These are phyloP conservation scores for Sinelater perroti DNA, from an alignment of 2,888 invertebrate genomes.

Conservation along the genomic window DNA sequence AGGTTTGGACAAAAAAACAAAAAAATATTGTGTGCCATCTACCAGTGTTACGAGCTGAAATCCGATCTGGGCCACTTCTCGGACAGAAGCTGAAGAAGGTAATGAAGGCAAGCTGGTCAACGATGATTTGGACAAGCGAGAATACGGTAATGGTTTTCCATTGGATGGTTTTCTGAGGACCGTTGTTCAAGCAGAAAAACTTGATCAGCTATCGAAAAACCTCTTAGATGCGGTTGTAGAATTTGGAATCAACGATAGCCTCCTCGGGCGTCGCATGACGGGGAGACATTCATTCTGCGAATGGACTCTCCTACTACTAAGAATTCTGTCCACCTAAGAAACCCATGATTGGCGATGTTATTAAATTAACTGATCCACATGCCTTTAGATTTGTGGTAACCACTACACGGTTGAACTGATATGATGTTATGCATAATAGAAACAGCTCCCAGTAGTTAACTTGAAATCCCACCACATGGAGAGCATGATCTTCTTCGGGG, in stretches of 20 bases:
- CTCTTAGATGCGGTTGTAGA: slow-evolving; percentile 92
- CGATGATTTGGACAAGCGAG: slow-evolving; percentile 86
- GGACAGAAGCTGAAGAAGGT: slow-evolving; percentile 84
- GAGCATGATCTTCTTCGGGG: too few relatives aligned
- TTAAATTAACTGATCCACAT: too few relatives aligned
- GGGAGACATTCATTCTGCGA: slow-evolving; percentile 86
- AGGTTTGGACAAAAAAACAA: slow-evolving; percentile 96
- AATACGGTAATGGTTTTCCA: slow-evolving; percentile 93
- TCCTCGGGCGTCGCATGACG: slow-evolving; percentile 89
- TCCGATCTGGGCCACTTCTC: slow-evolving; percentile 86
- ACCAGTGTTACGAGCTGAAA: slow-evolving; percentile 96
- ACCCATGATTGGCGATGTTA: slow-evolving; percentile 92
- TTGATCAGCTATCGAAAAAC: slow-evolving; percentile 85
- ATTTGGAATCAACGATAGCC: slow-evolving; percentile 89
- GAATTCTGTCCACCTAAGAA: slow-evolving; percentile 94
- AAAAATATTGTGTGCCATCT: slow-evolving; percentile 89
- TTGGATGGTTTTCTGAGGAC: slow-evolving; percentile 97
- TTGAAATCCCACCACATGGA: too few relatives aligned
- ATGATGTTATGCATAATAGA: too few relatives aligned
- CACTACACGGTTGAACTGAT: too few relatives aligned
- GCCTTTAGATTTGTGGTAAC: too few relatives aligned
- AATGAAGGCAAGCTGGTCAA: slow-evolving; percentile 96
- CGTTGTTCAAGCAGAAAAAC: slow-evolving; percentile 92
- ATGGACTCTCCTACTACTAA: slow-evolving; percentile 96
- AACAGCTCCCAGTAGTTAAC: too few relatives aligned